These are phyloP conservation scores for Liodrosophila aerea DNA, from an alignment of 2,888 invertebrate species.

Conservation along the genomic window DNA sequence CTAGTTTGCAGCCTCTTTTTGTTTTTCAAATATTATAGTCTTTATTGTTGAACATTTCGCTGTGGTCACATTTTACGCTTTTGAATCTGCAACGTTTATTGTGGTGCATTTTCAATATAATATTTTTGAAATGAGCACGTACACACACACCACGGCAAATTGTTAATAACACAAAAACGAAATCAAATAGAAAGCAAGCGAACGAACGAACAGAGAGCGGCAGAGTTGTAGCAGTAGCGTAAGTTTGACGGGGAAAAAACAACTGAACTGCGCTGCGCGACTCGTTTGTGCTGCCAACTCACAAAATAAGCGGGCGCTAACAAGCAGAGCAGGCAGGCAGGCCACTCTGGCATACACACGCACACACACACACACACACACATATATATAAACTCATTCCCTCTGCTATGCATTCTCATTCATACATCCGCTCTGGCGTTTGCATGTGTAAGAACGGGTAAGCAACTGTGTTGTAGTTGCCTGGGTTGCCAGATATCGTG, in stretches of 20 bases:
- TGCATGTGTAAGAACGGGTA: slow-evolving; percentile 17
- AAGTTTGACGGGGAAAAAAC: slow-evolving; percentile 60
- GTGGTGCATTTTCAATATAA: slow-evolving; percentile 48
- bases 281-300: slow-evolving; percentile 62
- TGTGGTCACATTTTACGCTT: slow-evolving; percentile 35
- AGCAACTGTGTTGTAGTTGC: slow-evolving; percentile 28
- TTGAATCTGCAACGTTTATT: slow-evolving; percentile 25
- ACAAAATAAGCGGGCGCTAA: slow-evolving; percentile 61
- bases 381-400: too few relatives aligned
- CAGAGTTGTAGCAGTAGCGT: slow-evolving; percentile 62
- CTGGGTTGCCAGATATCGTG: slow-evolving; percentile 49
- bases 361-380: slow-evolving; percentile 17
- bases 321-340: slow-evolving; percentile 54
- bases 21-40: slow-evolving; percentile 33
- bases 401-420: too few relatives aligned
- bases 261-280: slow-evolving; percentile 60
- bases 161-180: slow-evolving; percentile 76
- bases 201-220: slow-evolving; percentile 61
- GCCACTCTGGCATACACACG: slow-evolving; percentile 43
- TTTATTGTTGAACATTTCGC: slow-evolving; percentile 26
- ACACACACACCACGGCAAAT: slow-evolving; percentile 62
- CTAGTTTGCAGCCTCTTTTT: slow-evolving; percentile 50
- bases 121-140: slow-evolving; percentile 54
- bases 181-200: slow-evolving; percentile 76
- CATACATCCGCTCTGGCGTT: slow-evolving; percentile 46